Base-by-base conservation (phyloP, 2,888 invertebrate genomes). In the Labia minor region DNA sequence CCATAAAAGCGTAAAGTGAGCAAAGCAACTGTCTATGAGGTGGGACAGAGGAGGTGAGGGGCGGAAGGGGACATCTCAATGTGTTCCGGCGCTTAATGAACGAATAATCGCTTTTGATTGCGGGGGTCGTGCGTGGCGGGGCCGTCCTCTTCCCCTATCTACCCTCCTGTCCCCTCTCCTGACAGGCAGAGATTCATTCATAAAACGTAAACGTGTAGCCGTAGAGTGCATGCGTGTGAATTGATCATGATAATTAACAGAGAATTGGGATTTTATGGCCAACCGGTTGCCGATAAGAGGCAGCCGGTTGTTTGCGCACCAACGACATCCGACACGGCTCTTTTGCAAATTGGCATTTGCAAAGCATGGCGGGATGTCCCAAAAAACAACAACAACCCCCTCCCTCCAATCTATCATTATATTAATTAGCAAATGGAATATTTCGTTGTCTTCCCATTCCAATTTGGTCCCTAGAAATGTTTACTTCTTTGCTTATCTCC, bases 21-120 rank as follows among this genome's bases (percentile, higher is more conserved):
- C n/a, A 26, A 26, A 26, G 26, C 4, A 26, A 26, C 26, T 26
- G 26, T 26, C 26, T 26, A 26, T 6, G 3, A 26, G 26, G 26
- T 26, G 26, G 26, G 49, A 11, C 49, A 14, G 49, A n/a, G 49
- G 33, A 8, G 33, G 33, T 6, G 33, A 33, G 33, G 33, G 11
- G 33, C 6, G 33, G n/a, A 49, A 49, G 49, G 49, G 49, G n/a
- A 11, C 49, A 49, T 26, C 26, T 26, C 26, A 26, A 26, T 26
- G 26, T 26, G 26, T 26, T 26, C 26, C 26, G 26, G 26, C 3
- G 49, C 49, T 49, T 14, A 49, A 49, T 49, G 49, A 49, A 49
- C 49, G 49, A 49, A 49, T 49, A 49, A 49, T 49, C 49, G 49
- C 49, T 49, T 49, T 49, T 49, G 49, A 49, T 49, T 49, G 49